Evolutionary conservation across 1,140 invertebrate species (phyloP), one percentile per base, ranked within the genome.

Genomic region (Drosophila ohnishii): DNA sequence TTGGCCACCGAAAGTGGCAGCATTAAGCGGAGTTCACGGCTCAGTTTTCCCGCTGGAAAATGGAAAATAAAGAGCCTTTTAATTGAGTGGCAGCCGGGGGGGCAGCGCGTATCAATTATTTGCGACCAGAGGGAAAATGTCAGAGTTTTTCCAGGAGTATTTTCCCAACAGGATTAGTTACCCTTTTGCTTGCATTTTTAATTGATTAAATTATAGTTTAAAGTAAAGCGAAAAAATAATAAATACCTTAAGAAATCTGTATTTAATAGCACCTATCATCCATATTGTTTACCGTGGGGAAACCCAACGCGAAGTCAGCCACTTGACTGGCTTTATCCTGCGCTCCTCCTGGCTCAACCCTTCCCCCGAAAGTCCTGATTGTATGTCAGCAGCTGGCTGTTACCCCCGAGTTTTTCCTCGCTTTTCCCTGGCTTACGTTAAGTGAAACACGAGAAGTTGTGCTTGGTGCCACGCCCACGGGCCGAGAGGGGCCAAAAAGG

Each of bases 361-460:
- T 30, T 61, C 16, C 19, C 32, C 32, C 25, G 5, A 28, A 42
- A 64, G 22, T 42, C 62, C 34, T 70, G 37, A 66, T 55, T 66
- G 66, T 69, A 32, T 55, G 61, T 66, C 63, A 47, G 32, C 58
- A 47, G 58, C n/a, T 9, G 22, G 30, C 35, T 8, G 37, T 30
- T 14, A 19, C 11, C 40, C 14, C 45, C 9, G 22, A 28, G 32
- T 22, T 65, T 61, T 35, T 25, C 55, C 13, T 19, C 25, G 42
- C 44, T 48, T 48, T 39, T 50, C 42, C 60, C n/a, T 25, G 65
- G 50, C 67, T 71, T 58, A 70, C 65, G 42, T 32, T 71, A 70
- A 58, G 40, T 70, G 64, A 70, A 70, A 56, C 67, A 70, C 67
- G 64, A 70, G 42, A 35, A 70, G 67, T 70, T 56, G 34, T 37